Conservation (phyloP, 2,113 vertebrate species). For the Chionomys nivalis region DNA sequence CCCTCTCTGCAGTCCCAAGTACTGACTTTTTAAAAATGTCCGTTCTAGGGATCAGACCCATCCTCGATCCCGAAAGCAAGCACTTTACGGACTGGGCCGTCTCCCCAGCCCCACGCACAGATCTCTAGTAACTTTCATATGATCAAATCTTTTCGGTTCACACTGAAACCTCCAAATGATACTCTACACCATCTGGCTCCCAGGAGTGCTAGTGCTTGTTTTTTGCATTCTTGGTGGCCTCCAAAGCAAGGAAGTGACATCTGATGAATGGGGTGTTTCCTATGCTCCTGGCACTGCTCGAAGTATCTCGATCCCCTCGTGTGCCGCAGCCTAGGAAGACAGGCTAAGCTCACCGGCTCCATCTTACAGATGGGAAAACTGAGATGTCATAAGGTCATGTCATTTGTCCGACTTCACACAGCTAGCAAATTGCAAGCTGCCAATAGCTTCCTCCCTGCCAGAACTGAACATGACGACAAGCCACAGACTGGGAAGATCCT, state of each 20-base stretch:
- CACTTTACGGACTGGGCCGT: no score
- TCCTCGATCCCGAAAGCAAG: background rate
- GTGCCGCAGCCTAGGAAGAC: background rate
- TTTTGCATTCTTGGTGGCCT: background rate
- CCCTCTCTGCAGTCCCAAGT: background rate
- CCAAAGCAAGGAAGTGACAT: background rate
- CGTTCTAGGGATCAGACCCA: background rate
- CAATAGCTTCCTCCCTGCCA: constrained; percentile 37
- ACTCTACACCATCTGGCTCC: background rate
- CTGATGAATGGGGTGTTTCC: background rate
- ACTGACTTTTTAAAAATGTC: background rate
- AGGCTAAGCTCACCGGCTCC: background rate
- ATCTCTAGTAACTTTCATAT: background rate
- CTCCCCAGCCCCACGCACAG: no score
- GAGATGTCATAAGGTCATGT: background rate
- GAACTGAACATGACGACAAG: constrained; percentile 46
- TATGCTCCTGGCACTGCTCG: background rate
- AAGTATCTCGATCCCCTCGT: background rate
- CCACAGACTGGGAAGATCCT: constrained; percentile 64
- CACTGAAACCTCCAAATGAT: background rate
- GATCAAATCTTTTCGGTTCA: background rate
- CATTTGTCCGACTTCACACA: background rate
- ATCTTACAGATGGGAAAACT: background rate
- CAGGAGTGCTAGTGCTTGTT: background rate
- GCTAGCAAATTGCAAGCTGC: background rate